phyloP scores from a whole-genome alignment of 1,140 invertebrate genomes.

The Copidosoma floridanum region DNA sequence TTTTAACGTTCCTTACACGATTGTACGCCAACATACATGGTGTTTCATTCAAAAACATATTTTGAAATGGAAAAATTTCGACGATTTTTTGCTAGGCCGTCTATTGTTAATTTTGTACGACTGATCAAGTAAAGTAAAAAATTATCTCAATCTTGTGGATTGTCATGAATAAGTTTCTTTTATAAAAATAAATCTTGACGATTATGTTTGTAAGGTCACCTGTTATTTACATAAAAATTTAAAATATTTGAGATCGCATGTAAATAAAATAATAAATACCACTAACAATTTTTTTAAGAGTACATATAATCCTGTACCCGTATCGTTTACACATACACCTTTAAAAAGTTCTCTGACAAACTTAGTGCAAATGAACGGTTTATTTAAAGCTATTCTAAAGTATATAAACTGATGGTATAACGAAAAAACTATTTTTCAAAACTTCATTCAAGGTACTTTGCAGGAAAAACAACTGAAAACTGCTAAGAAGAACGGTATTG shows the following conservation, averaged over 20 bases:
- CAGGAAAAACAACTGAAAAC: slow-evolving; percentile 15
- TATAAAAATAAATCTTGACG: slow-evolving; percentile 18
- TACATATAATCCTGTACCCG: slow-evolving; percentile 15
- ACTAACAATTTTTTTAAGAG: slow-evolving; percentile 12
- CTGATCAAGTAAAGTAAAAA: background rate
- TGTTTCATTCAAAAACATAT: slow-evolving; percentile 19
- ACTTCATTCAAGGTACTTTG: slow-evolving; percentile 14
- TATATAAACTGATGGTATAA: slow-evolving; percentile 16
- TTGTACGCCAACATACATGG: slow-evolving; percentile 19
- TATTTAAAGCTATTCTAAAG: slow-evolving; percentile 10
- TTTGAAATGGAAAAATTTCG: background rate
- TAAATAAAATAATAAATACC: slow-evolving; percentile 8
- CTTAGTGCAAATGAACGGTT: slow-evolving; percentile 23
- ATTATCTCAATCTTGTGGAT: background rate
- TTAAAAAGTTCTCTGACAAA: slow-evolving; percentile 13
- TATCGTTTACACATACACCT: slow-evolving; percentile 3
- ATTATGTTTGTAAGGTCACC: slow-evolving; percentile 9
- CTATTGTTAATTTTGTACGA: background rate
- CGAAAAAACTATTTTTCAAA: background rate
- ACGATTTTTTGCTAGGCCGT: background rate
- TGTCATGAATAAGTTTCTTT: background rate
- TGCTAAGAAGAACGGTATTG: slow-evolving; percentile 13
- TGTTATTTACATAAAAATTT: slow-evolving; percentile 19
- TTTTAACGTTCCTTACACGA: slow-evolving; percentile 12
- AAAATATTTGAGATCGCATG: slow-evolving; percentile 10